These are phyloP conservation scores for Timandra comae DNA, from an alignment of 2,888 invertebrate genomes.

Conservation along the genomic window DNA sequence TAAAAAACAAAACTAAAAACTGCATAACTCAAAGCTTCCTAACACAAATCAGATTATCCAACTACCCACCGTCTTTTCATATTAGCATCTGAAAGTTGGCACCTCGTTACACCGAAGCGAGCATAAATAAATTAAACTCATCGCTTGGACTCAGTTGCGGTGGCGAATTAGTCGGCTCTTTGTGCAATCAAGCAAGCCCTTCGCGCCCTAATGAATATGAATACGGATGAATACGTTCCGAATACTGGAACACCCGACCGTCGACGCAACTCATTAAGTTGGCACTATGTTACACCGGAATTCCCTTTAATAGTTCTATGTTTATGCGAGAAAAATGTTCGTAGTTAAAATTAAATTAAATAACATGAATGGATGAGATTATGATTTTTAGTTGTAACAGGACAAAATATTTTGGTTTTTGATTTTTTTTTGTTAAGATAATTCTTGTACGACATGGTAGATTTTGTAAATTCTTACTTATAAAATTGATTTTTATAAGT, in stretches of 20 bases:
- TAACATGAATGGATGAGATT: too few species aligned
- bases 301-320: too few species aligned
- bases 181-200: constrained; percentile 76
- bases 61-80: constrained; percentile 9
- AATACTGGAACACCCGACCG: constrained; percentile 41
- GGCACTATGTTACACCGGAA: constrained; percentile 32
- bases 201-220: constrained; percentile 73
- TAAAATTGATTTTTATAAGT: too few species aligned
- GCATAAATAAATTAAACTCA: constrained; percentile 58
- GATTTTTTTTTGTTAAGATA: too few species aligned
- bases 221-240: constrained; percentile 59
- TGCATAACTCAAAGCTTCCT: background rate
- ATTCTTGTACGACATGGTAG: too few species aligned
- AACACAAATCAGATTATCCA: constrained; percentile 12
- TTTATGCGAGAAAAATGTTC: too few species aligned
- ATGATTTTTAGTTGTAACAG: too few species aligned
- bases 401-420: too few species aligned
- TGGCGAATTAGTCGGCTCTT: constrained; percentile 72
- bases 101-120: constrained; percentile 38
- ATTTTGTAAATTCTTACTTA: too few species aligned
- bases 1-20: background rate
- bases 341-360: too few species aligned
- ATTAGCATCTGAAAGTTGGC: constrained; percentile 22
- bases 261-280: constrained; percentile 55
- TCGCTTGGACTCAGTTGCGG: constrained; percentile 51